Evolutionary conservation across 2,113 vertebrate species (phyloP).

Genomic region (Megaleporinus macrocephalus): DNA sequence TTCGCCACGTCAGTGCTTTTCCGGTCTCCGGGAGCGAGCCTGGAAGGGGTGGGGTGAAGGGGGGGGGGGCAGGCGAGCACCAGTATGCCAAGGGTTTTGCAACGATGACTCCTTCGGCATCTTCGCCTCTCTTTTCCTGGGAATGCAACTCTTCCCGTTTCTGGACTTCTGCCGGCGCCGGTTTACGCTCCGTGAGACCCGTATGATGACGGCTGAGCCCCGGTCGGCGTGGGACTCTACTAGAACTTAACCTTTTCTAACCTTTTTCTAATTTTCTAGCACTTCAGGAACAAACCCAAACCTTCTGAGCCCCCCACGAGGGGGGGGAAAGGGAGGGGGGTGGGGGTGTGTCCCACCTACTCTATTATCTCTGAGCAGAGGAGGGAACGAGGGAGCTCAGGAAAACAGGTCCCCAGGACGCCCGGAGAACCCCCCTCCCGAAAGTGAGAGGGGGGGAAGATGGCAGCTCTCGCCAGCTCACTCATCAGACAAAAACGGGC

Average conservation of each 20-base stretch:
- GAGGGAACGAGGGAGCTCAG: constrained; percentile 35
- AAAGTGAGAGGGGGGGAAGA: constrained; percentile 79
- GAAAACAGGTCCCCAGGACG: constrained; percentile 57
- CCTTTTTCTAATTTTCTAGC: no score
- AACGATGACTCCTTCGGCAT: constrained; percentile 38
- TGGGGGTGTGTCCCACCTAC: constrained; percentile 54
- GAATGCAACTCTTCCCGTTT: constrained; percentile 41
- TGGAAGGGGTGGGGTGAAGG: constrained; percentile 65
- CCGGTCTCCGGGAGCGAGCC: constrained; percentile 55
- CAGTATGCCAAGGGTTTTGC: constrained; percentile 45
- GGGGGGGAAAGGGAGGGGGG: no score
- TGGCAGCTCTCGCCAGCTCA: constrained; percentile 90
- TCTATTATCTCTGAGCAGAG: constrained; percentile 54
- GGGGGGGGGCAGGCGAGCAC: background rate
- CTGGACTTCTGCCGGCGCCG: constrained; percentile 32
- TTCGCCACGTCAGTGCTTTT: constrained; percentile 52
- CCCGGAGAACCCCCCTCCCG: constrained; percentile 69
- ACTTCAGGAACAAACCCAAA: constrained; percentile 4
- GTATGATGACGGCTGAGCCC: constrained; percentile 45
- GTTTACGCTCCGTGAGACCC: constrained; percentile 39
- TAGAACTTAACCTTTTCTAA: constrained; percentile 54
- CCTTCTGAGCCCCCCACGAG: constrained; percentile 5
- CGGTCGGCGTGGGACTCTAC: constrained; percentile 33
- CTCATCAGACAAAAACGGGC: constrained; percentile 91
- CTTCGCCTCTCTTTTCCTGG: constrained; percentile 29